Conservation (phyloP, 1,140 invertebrate genomes). For the Centruroides vittatus region DNA sequence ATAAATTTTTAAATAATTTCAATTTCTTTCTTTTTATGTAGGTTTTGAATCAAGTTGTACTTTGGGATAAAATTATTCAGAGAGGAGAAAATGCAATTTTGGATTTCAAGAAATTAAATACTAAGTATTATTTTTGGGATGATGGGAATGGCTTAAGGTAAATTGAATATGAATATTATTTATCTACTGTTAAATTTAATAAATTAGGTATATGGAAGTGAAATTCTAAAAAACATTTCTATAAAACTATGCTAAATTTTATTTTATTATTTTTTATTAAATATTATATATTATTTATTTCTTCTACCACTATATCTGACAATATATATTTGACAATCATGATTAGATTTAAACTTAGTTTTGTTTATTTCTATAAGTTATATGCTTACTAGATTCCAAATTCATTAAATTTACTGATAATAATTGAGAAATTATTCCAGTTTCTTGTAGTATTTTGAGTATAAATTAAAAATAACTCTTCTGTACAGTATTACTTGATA, state of each 20-base stretch:
- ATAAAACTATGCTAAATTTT: conserved; percentile 14
- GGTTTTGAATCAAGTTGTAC: conserved; percentile 68
- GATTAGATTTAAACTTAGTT: too few species aligned
- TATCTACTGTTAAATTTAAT: neutral
- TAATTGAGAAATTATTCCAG: too few species aligned
- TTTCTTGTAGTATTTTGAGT: too few species aligned
- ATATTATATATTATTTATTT: too few species aligned
- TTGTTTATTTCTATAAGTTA: too few species aligned
- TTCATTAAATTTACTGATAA: too few species aligned
- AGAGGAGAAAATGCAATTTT: conserved; percentile 82
- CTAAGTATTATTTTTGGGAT: conserved; percentile 99
- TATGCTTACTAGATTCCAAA: too few species aligned
- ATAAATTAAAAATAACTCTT: too few species aligned
- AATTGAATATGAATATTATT: conserved; percentile 19
- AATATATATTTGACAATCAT: too few species aligned
- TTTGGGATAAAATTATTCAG: conserved; percentile 98
- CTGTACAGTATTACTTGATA: too few species aligned
- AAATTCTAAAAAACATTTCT: neutral
- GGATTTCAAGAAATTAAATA: conserved; percentile 86
- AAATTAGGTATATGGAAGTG: too few species aligned
- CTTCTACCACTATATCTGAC: too few species aligned
- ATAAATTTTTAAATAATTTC: neutral
- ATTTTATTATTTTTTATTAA: neutral
- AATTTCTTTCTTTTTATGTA: neutral
- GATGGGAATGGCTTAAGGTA: conserved; percentile 93